Evolutionary conservation across 2,888 invertebrate species (phyloP), one percentile per base, ranked within the genome.

Genomic region (Lepetodrilus schrolli): DNA sequence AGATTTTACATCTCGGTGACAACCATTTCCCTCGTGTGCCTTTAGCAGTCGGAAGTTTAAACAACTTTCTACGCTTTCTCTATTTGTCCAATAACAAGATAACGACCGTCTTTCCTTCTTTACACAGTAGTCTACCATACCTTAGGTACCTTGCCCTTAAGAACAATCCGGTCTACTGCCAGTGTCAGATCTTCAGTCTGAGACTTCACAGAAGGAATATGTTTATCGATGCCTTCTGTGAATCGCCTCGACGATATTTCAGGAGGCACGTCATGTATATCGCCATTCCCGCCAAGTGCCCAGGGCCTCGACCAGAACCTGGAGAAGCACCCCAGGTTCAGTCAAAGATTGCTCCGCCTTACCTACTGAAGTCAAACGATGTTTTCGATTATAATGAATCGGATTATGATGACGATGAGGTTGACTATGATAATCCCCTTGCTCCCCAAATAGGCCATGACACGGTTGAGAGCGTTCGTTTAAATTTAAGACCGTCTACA

Each of bases 81-180:
- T 26, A 17, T 26, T 30, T 68, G 43, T 26, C 20, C n/a, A 47
- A 47, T 30, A 68, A 26, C 43, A 38, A 68, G n/a, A 43, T 68
- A 17, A 17, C 30, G n/a, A 30, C 58, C 10, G 30, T 77, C 7
- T 77, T 77, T 34, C 66, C 71, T 0, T 17, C n/a, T 21, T 17
- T 73, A 8, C 36, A 75, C 21, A 73, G 72, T 43, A 20, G 50
- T 47, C 72, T 77, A 51, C 23, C 37, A 4, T 68, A 48, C 47
- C 66, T 78, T 21, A 70, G 69, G 38, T 34, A 10, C 26, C 30
- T 78, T 17, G 66, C 21, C 8, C 21, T 80, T 7, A 43, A 50
- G 26, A 23, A 49, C 13, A 80, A 80, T 58, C 71, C 71, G 1
- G 26, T 78, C 1, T 66, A 71, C n/a, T 80, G 80, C 58, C 72